These are phyloP conservation scores for Gobius niger DNA, from an alignment of 2,113 vertebrate species.

Conservation along the genomic window DNA sequence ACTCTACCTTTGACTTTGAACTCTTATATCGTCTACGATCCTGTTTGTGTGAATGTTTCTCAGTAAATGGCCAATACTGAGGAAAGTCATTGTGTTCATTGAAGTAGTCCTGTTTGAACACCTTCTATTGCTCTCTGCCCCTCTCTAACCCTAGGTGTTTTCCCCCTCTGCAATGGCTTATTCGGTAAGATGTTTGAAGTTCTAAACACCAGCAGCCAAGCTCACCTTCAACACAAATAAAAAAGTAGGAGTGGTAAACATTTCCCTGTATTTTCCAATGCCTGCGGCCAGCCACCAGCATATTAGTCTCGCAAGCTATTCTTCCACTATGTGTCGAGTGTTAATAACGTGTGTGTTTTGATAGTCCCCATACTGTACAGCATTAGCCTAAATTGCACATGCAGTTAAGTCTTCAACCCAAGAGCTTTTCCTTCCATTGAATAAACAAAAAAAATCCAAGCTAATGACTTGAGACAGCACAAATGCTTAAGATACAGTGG, in stretches of 20 bases:
- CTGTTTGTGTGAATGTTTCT: slow-evolving; percentile 15
- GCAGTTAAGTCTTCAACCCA: slow-evolving; percentile 19
- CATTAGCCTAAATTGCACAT: slow-evolving; percentile 11
- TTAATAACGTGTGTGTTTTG: slow-evolving; percentile 10
- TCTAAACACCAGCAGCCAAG: slow-evolving; percentile 28
- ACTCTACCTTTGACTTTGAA: slow-evolving; percentile 26
- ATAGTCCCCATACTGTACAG: not conserved
- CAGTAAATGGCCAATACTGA: slow-evolving; percentile 15
- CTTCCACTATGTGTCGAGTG: not conserved
- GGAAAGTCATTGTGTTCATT: slow-evolving; percentile 24
- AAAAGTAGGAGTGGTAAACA: slow-evolving; percentile 37
- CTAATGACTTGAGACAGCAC: slow-evolving; percentile 39
- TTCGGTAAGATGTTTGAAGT: slow-evolving; percentile 42
- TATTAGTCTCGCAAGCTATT: slow-evolving; percentile 30
- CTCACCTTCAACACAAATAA: slow-evolving; percentile 47
- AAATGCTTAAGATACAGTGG: slow-evolving; percentile 2
- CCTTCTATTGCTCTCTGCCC: slow-evolving; percentile 4
- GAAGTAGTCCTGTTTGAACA: slow-evolving; percentile 17
- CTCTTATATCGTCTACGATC: not conserved
- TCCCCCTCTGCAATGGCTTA: slow-evolving; percentile 26
- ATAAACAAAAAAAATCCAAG: slow-evolving; percentile 24
- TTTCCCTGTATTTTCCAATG: slow-evolving; percentile 17
- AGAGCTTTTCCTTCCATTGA: slow-evolving; percentile 40
- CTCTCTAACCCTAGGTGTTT: slow-evolving; percentile 16
- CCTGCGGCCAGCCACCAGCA: slow-evolving; percentile 44